A percentile compares a stretch with the other conserved stretches of the same genome.
Conservation (phyloP, 2,888 invertebrate species). For the Caenorhabditis doughertyi region DNA sequence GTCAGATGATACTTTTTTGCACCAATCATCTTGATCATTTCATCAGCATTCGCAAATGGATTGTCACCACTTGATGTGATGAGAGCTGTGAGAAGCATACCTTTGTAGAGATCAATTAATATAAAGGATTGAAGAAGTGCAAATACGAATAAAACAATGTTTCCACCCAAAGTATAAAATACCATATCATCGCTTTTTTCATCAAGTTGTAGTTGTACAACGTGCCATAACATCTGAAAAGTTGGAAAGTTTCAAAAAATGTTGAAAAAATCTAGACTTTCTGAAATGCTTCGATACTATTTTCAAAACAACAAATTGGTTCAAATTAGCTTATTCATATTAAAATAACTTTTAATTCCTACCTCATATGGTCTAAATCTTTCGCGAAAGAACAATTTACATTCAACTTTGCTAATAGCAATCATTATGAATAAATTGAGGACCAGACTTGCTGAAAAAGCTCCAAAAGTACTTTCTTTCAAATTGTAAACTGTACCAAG, state of each 20-base stretch:
- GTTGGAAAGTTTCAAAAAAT: too few relatives aligned
- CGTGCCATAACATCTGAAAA: slow-evolving; percentile 74
- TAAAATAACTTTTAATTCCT: too few relatives aligned
- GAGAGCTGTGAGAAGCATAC: slow-evolving; percentile 65
- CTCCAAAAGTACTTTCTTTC: too few relatives aligned
- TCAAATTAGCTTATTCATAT: too few relatives aligned
- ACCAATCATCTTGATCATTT: slow-evolving; percentile 67
- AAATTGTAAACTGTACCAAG: slow-evolving; percentile 57
- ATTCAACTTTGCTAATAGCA: slow-evolving; percentile 68
- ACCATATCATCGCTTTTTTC: slow-evolving; percentile 71
- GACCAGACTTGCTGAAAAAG: slow-evolving; percentile 58
- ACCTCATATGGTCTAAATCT: slow-evolving; percentile 72
- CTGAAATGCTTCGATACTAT: too few relatives aligned
- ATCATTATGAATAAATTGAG: slow-evolving; percentile 59
- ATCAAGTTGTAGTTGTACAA: slow-evolving; percentile 75
- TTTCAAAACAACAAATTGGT: too few relatives aligned
- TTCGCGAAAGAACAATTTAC: slow-evolving; percentile 61
- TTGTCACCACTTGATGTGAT: slow-evolving; percentile 65
- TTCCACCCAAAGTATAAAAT: slow-evolving; percentile 66
- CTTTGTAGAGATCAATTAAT: slow-evolving; percentile 68
- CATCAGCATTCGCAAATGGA: slow-evolving; percentile 70
- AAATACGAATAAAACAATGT: slow-evolving; percentile 66
- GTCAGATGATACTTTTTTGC: slow-evolving; percentile 69
- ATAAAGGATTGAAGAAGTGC: slow-evolving; percentile 71
- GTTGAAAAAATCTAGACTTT: too few relatives aligned